Percentiles rank a stretch among this genome's conserved stretches.
Evolutionary conservation across 2,888 invertebrate species (phyloP).

Genomic region (Coenonympha arcania): DNA sequence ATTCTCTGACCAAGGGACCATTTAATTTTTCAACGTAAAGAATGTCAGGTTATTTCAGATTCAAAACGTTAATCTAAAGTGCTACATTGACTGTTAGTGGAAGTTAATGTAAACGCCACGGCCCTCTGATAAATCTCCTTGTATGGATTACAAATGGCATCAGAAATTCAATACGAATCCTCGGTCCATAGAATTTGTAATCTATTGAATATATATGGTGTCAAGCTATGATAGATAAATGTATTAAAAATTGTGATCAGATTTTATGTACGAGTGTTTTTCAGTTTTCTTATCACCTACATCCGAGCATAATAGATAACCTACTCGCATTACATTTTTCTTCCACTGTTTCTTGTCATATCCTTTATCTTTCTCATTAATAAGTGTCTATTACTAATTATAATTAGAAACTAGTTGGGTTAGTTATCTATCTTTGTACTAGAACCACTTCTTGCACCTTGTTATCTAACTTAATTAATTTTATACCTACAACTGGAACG

Average conservation of each 20-base stretch:
- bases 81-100: constrained; percentile 18
- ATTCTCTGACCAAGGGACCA: too few species aligned
- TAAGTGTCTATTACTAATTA: too few species aligned
- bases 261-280: constrained; percentile 1
- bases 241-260: constrained; percentile 10
- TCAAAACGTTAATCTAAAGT: constrained; percentile 17
- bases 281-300: background rate
- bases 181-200: constrained; percentile 23
- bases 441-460: too few species aligned
- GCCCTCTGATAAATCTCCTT: constrained; percentile 23
- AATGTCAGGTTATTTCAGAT: constrained; percentile 13
- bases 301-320: too few species aligned
- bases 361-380: too few species aligned
- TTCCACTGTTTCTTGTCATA: too few species aligned
- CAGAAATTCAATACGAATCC: constrained; percentile 26
- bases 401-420: too few species aligned
- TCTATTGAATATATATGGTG: constrained; percentile 20
- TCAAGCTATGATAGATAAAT: constrained; percentile 13
- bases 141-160: constrained; percentile 23
- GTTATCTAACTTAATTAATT: too few species aligned
- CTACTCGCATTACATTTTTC: too few species aligned
- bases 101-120: constrained; percentile 20
- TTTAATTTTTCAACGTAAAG: constrained; percentile 10
- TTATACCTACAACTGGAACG: too few species aligned
- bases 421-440: too few species aligned